phyloP scores from a whole-genome alignment of 1,140 invertebrate species.

The Formica selysi region DNA sequence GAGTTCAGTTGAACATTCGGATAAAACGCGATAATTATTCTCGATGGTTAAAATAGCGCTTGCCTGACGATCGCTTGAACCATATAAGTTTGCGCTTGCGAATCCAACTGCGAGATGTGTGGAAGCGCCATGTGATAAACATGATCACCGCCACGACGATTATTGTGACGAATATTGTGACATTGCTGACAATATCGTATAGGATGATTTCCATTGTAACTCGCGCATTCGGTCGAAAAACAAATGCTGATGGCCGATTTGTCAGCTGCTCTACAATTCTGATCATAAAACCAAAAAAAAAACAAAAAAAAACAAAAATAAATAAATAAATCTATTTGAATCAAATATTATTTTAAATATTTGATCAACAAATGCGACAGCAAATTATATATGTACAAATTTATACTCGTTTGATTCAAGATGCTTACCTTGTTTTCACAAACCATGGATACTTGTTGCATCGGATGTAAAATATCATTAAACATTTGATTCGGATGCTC shows the following conservation, averaged over 20 bases:
- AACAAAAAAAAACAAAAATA: not conserved
- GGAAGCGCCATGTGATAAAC: slow-evolving; percentile 95
- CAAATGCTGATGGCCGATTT: slow-evolving; percentile 98
- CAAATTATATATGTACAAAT: not conserved
- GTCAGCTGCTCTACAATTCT: slow-evolving; percentile 97
- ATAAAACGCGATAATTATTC: slow-evolving; percentile 20
- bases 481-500: slow-evolving; percentile 94
- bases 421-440: slow-evolving; percentile 97
- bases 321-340: not conserved
- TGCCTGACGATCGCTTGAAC: slow-evolving; percentile 98
- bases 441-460: slow-evolving; percentile 96
- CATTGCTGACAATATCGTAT: slow-evolving; percentile 97
- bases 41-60: slow-evolving; percentile 27
- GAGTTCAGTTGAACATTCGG: not conserved
- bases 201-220: slow-evolving; percentile 97
- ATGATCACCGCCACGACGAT: slow-evolving; percentile 94
- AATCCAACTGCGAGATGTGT: slow-evolving; percentile 94
- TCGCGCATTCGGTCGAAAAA: slow-evolving; percentile 98
- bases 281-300: not conserved
- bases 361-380: not conserved
- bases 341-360: not conserved
- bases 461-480: slow-evolving; percentile 97
- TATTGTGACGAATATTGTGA: slow-evolving; percentile 95
- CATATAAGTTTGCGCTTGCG: slow-evolving; percentile 96
- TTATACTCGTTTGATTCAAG: not conserved